Base-by-base conservation (phyloP, 2,888 invertebrate species). In the Thera britannica region DNA sequence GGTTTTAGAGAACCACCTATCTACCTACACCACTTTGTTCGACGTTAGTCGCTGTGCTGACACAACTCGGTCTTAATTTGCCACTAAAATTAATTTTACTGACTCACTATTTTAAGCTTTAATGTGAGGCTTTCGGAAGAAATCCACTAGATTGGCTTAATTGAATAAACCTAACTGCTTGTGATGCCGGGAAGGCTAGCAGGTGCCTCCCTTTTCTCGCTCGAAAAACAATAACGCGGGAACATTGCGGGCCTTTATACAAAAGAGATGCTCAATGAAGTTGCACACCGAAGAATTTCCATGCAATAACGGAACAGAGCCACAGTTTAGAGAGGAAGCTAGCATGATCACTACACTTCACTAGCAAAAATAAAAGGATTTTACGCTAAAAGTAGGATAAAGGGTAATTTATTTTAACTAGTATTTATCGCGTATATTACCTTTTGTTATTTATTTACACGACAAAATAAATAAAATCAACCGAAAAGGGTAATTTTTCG, bases 241-340 rank as follows among this genome's bases (percentile, higher is more conserved):
- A 89, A 88, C 88, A 90, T 88, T 83, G 87, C 86, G 82, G 88
- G 87, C 88, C 90, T 90, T 90, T 92, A 90, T 87, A 90, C 89
- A 88, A 90, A 90, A 90, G 89, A 87, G 88, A 86, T 85, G 83
- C 86, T 87, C 90, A 89, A 92, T 93, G 92, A 89, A 93, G 90
- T 92, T 92, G 93, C 91, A 92, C 90, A 87, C 85, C 87, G 84
- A 90, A 88, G 91, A 89, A 92, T 93, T 90, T 92, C 92, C 92
- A 92, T 93, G 93, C 93, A 92, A 93, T 93, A 92, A 93, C 89
- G 87, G 85, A 70, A 58, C 63, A 23, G 49, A 52, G 79, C 80
- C 84, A 84, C 79, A 70, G 70, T 54, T n/a, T 8, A 49, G 7
- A 48, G 2, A 4, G 23, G 9, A 7, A 58, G 9, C 2, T 8